Conservation (phyloP, 2,888 invertebrate species). For the Lottia scabra region DNA sequence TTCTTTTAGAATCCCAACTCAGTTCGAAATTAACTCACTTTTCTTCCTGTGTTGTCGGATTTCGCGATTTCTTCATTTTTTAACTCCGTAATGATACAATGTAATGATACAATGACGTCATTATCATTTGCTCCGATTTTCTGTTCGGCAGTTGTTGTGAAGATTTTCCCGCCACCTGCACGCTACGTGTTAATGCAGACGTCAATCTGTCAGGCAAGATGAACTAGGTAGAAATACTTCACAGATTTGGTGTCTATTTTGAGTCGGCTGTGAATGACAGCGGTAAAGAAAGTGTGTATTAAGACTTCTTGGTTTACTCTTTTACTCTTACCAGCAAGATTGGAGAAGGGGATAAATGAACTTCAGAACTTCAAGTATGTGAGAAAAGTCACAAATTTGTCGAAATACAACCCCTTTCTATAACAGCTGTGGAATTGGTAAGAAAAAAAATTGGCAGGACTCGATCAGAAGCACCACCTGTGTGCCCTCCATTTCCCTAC, state of each 20-base stretch:
- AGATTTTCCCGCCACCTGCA: conserved; percentile 15
- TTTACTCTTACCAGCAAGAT: not conserved
- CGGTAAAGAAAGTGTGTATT: conserved; percentile 14
- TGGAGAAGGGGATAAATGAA: not conserved
- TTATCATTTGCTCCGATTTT: not conserved
- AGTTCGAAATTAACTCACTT: no score
- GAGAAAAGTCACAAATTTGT: not conserved
- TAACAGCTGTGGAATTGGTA: not conserved
- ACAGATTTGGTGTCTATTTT: conserved; percentile 20
- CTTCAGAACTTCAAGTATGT: not conserved
- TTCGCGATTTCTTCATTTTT: no score
- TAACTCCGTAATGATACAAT: not conserved
- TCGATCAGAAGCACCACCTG: conserved; percentile 9
- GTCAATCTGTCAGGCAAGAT: conserved; percentile 12
- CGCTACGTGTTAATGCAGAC: conserved; percentile 13
- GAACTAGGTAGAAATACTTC: conserved; percentile 17
- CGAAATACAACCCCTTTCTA: not conserved
- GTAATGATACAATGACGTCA: not conserved
- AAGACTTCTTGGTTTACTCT: conserved; percentile 6
- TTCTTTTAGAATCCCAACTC: no score
- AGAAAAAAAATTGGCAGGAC: conserved; percentile 1
- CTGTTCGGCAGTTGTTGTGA: not conserved
- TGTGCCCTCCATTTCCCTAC: conserved; percentile 2
- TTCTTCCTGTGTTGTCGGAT: no score
- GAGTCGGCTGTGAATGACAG: conserved; percentile 13